Percentiles rank a stretch among this genome's conserved stretches.
phyloP scores from a whole-genome alignment of 2,113 vertebrate genomes.

The Peromyscus maniculatus region DNA sequence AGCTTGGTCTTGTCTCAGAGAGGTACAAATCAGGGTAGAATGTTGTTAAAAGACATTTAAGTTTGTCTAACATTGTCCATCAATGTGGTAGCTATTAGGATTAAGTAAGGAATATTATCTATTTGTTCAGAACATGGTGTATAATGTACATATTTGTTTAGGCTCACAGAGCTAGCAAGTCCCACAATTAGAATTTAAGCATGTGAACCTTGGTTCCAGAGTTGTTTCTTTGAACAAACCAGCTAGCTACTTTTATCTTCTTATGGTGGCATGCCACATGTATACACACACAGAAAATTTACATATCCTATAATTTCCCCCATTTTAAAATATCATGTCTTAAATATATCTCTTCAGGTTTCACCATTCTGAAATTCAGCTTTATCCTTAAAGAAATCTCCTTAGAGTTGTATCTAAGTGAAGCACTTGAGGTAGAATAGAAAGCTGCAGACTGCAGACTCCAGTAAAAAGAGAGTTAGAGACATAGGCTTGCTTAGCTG shows the following conservation, averaged over 20 bases:
- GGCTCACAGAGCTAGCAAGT: constrained; percentile 12
- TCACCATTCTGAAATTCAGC: not conserved
- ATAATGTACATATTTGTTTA: not conserved
- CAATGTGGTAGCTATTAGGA: not conserved
- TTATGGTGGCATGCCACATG: not conserved
- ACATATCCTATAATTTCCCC: not conserved
- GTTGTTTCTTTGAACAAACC: not conserved
- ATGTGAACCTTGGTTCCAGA: not conserved
- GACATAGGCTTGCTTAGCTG: not conserved
- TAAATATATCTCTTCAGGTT: not conserved
- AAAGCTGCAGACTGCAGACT: not conserved
- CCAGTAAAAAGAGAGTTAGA: not conserved
- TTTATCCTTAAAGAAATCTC: not conserved
- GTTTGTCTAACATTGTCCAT: not conserved
- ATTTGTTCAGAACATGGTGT: not conserved
- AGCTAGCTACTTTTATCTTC: not conserved
- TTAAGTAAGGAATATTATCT: not conserved
- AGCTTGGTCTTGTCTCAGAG: not conserved
- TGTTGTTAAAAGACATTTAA: not conserved
- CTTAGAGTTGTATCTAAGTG: not conserved
- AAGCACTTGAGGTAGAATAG: not conserved
- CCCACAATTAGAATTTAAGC: not conserved
- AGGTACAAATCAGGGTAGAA: not conserved
- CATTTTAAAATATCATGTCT: not conserved
- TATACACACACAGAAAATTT: not conserved